Evolutionary conservation across 1,140 invertebrate species (phyloP), one percentile per base, ranked within the genome.

Genomic region (Pantala flavescens): DNA sequence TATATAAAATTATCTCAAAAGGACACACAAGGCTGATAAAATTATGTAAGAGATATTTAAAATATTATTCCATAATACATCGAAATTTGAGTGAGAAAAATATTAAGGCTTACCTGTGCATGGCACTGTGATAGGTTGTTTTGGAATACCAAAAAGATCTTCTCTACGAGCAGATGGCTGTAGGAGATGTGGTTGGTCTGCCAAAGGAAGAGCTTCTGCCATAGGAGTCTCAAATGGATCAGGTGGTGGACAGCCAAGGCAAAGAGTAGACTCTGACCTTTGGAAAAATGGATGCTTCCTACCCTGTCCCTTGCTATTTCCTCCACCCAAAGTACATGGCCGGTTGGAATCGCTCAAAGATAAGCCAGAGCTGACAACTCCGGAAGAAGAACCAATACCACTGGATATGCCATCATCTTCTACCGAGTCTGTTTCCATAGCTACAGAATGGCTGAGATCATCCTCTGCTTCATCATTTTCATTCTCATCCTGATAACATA

Each of bases 131-230:
- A 89, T 86, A 9, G 90, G 86, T 79, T 93, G 89, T 75, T 90
- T 88, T 23, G 92, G 91, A 78, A 94, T 91, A 7, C 96, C 96
- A 83, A 99, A 99, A 0, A 99, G 84, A 81, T 99, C 96, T 82
- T 98, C 95, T 73, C 95, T 88, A 73, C 95, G 88, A 0, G 95
- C 93, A 81, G 95, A 94, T 0, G 97, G 97, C 79, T 98, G 96
- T 43, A 99, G 84, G 63, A 99, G 85, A 82, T 99, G 96, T 0
- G 98, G 97, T 80, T 97, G 95, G 82, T 98, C 95, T 12, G 98
- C 97, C 36, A 99, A 83, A 0, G 98, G 97, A 77, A 99, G 84
- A 7, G 96, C 93, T 81, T 98, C 93, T 74, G 90, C 88, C 84
- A 98, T 89, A 7, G 92, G 89, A 77, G 92, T 91, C 76, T 93